Percentiles rank a stretch among this genome's conserved stretches.
phyloP scores from a whole-genome alignment of 2,113 vertebrate species.

The Phalacrocorax carbo region DNA sequence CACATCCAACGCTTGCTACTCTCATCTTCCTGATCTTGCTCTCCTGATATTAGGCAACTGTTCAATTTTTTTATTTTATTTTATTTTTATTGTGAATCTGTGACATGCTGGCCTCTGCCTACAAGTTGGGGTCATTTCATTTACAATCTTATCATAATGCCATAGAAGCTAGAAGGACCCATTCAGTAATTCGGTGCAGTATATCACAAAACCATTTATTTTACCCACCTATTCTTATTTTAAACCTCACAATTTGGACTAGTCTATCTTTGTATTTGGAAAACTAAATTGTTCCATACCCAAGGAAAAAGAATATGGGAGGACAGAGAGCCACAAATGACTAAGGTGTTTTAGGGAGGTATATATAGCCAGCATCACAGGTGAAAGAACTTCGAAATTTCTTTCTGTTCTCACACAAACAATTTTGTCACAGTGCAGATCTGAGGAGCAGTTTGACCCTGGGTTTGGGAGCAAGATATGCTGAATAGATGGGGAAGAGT shows the following conservation, averaged over 20 bases:
- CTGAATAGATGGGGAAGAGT: not conserved
- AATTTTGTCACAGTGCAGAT: not conserved
- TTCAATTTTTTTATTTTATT: not conserved
- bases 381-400: not conserved
- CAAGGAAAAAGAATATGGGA: not conserved
- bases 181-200: not conserved
- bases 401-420: not conserved
- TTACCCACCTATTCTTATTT: not conserved
- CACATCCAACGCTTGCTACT: no score
- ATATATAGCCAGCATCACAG: not conserved
- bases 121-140: not conserved
- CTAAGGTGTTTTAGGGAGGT: not conserved
- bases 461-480: not conserved
- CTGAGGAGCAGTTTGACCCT: not conserved
- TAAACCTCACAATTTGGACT: not conserved
- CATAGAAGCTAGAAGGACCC: not conserved
- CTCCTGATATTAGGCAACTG: no score
- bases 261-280: not conserved
- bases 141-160: not conserved
- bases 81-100: not conserved
- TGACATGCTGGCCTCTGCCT: not conserved
- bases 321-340: not conserved
- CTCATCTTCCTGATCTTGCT: no score
- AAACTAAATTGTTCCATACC: not conserved
- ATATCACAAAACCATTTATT: not conserved